These are phyloP conservation scores for Zeuzera pyrina DNA, from an alignment of 2,888 invertebrate species.

Conservation along the genomic window DNA sequence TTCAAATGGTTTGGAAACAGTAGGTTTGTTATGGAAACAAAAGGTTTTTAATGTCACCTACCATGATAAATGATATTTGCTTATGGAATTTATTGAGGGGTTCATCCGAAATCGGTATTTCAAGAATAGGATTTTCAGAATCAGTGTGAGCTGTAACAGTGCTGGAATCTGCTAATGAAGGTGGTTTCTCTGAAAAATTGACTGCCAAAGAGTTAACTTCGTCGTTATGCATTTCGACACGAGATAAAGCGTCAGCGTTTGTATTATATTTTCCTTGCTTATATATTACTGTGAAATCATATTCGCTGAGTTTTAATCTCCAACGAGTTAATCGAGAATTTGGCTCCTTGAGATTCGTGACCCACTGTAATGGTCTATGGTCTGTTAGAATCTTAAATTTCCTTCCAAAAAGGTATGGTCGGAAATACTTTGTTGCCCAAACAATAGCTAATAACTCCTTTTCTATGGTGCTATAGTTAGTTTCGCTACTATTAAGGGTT, in stretches of 20 bases:
- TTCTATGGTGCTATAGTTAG: slow-evolving; percentile 10
- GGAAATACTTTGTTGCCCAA: slow-evolving; percentile 9
- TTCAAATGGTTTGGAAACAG: slow-evolving; percentile 18
- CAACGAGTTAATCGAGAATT: slow-evolving; percentile 18
- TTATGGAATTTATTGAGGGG: too few relatives aligned
- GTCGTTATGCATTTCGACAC: slow-evolving; percentile 12
- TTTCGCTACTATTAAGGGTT: not conserved
- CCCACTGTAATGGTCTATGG: slow-evolving; percentile 13
- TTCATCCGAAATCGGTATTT: slow-evolving; percentile 16
- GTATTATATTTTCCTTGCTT: slow-evolving; percentile 13
- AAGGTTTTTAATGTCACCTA: slow-evolving; percentile 16
- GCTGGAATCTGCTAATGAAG: slow-evolving; percentile 2
- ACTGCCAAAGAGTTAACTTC: slow-evolving; percentile 7
- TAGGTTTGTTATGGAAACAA: too few relatives aligned
- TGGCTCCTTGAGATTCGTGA: slow-evolving; percentile 13
- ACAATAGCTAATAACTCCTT: slow-evolving; percentile 9
- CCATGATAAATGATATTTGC: slow-evolving; percentile 15
- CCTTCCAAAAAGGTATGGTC: slow-evolving; percentile 14
- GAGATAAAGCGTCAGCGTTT: slow-evolving; percentile 16
- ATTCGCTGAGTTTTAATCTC: slow-evolving; percentile 18
- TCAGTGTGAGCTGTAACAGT: slow-evolving; percentile 16
- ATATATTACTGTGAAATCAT: slow-evolving; percentile 13
- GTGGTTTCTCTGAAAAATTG: slow-evolving; percentile 7
- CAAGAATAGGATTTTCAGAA: slow-evolving; percentile 17
- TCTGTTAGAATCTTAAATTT: slow-evolving; percentile 16